Percentiles rank a stretch among this genome's conserved stretches.
phyloP scores from a whole-genome alignment of 92 coral and sea anemone genomes.

The Paragorgia papillata region DNA sequence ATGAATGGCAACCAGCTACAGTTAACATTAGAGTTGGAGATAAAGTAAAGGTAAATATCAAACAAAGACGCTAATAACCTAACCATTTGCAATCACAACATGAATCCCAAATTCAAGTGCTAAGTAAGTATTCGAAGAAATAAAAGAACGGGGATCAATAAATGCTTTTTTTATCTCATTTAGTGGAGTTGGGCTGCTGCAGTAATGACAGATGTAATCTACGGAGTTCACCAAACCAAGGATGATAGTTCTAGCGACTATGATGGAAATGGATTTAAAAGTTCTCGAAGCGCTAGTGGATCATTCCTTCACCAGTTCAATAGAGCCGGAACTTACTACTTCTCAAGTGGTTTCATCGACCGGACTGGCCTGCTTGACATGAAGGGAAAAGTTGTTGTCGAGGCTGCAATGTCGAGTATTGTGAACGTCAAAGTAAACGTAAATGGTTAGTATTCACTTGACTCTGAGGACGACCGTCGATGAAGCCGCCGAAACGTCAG shows the following conservation, averaged over 20 bases:
- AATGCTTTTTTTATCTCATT: not conserved
- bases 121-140: too few relatives aligned
- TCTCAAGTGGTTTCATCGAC: slow-evolving; percentile 75
- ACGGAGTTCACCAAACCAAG: slow-evolving; percentile 71
- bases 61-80: not conserved
- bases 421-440: slow-evolving; percentile 35
- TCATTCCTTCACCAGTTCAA: slow-evolving; percentile 62
- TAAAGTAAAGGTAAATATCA: slow-evolving; percentile 62
- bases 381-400: slow-evolving; percentile 66
- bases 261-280: slow-evolving; percentile 74
- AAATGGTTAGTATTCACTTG: slow-evolving; percentile 4
- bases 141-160: too few relatives aligned
- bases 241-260: slow-evolving; percentile 62
- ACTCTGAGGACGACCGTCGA: too few relatives aligned
- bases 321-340: slow-evolving; percentile 71
- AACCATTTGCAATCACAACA: not conserved
- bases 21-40: slow-evolving; percentile 73
- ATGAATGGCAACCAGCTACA: slow-evolving; percentile 76
- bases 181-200: slow-evolving; percentile 92
- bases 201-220: slow-evolving; percentile 50
- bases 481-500: too few relatives aligned
- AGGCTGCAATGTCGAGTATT: not conserved
- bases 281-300: slow-evolving; percentile 67
- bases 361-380: slow-evolving; percentile 65
- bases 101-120: too few relatives aligned